Conservation (phyloP, 2,888 invertebrate species). For the Platypus cylindrus region DNA sequence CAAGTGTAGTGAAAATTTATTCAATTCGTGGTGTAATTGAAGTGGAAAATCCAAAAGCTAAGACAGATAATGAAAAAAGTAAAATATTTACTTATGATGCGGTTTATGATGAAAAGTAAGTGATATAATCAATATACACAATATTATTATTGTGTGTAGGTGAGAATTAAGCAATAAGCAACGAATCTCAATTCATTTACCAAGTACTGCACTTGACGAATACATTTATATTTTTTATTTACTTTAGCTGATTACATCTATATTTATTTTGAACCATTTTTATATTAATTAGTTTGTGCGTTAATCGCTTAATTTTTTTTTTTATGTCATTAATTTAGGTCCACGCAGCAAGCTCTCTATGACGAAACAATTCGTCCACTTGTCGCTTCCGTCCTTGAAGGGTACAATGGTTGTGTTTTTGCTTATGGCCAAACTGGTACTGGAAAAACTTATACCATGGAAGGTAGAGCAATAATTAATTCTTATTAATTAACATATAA, state of each 20-base stretch:
- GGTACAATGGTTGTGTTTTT: constrained; percentile 98
- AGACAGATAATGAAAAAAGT: constrained; percentile 54
- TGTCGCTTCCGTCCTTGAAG: constrained; percentile 89
- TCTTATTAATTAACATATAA: too few relatives aligned
- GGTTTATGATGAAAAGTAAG: constrained; percentile 76
- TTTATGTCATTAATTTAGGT: constrained; percentile 46
- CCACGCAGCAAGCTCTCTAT: constrained; percentile 85
- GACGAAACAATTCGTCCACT: constrained; percentile 92
- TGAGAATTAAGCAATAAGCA: too few relatives aligned
- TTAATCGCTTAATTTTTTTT: too few relatives aligned
- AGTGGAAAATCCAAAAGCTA: constrained; percentile 70
- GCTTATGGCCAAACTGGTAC: constrained; percentile 99
- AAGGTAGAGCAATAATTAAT: constrained; percentile 43
- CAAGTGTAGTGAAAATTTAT: constrained; percentile 71
- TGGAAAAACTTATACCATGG: constrained; percentile 70
- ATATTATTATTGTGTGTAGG: too few relatives aligned
- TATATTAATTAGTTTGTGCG: too few relatives aligned
- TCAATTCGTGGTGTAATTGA: constrained; percentile 82
- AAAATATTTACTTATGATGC: constrained; percentile 97
- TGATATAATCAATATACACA: background rate
- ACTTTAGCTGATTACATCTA: too few relatives aligned
- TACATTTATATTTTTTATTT: too few relatives aligned
- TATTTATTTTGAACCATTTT: too few relatives aligned
- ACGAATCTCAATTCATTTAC: too few relatives aligned
- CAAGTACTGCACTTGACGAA: too few relatives aligned